Conservation (phyloP, 1,140 invertebrate species). For the Drosophila obscura region DNA sequence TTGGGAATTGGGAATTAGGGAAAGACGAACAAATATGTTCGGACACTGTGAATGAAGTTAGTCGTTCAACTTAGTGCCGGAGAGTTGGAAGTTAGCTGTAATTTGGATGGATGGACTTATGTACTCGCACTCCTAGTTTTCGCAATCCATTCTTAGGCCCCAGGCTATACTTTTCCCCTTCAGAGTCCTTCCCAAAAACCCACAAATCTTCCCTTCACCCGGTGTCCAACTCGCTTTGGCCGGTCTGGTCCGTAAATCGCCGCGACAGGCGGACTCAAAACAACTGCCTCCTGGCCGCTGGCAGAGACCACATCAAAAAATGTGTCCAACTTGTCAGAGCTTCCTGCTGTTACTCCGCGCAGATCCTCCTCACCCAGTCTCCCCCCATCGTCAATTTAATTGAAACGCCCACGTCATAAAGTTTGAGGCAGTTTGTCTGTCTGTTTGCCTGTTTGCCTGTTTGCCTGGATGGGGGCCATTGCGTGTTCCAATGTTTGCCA, state of each 20-base stretch:
- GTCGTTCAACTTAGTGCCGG: background rate
- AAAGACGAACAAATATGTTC: background rate
- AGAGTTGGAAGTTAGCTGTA: background rate
- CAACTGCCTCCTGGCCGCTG: constrained; percentile 36
- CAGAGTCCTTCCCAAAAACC: constrained; percentile 5
- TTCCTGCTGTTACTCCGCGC: constrained; percentile 59
- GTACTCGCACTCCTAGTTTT: no score
- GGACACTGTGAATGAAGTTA: background rate
- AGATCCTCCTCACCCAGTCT: background rate
- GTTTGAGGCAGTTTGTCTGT: constrained; percentile 52
- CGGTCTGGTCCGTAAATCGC: constrained; percentile 36
- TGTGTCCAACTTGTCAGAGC: constrained; percentile 57
- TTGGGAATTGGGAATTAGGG: background rate
- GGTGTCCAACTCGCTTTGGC: constrained; percentile 27
- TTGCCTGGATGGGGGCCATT: constrained; percentile 52
- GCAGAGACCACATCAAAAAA: constrained; percentile 6
- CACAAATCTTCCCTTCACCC: constrained; percentile 10
- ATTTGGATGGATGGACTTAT: no score
- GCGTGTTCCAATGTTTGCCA: constrained; percentile 80
- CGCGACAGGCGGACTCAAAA: constrained; percentile 65
- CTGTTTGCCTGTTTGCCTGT: constrained; percentile 31
- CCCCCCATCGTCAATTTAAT: constrained; percentile 66
- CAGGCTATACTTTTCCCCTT: background rate
- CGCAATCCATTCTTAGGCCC: background rate
- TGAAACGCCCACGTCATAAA: constrained; percentile 81